Base-by-base conservation (phyloP, 2,888 invertebrate genomes). In the Hydropsyche betteni region DNA sequence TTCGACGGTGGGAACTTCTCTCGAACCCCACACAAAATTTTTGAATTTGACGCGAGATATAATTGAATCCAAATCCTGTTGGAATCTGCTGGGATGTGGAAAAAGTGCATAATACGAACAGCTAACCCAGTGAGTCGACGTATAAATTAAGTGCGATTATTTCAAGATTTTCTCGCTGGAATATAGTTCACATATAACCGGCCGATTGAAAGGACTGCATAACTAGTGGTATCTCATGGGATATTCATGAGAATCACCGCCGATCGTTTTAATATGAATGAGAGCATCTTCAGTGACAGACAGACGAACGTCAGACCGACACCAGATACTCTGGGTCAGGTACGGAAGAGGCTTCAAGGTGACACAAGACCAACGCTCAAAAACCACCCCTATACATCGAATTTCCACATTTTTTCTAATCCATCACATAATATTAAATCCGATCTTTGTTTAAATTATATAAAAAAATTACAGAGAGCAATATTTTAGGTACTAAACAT, bases 191-290 rank as follows among this genome's bases (percentile, higher is more conserved):
- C 64, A 64, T 58, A 24, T 58, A 58, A 58, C 16, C 14, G 58
- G 58, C 58, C 16, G 58, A 58, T 64, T 64, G 36, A 64, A 64
- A 64, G 64, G 44, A 72, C 72, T 53, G 76, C 72, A 78, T 78
- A 78, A 76, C 76, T 72, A 61, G 68, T 72, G 69, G 44, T 53
- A 68, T 52, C 72, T 75, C 74, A 78, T 78, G 78, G 68, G 58
- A 64, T 71, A 78, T 78, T 73, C 77, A 78, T 76, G 78, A 78
- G 77, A 69, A 78, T 75, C 75, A 24, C 53, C 61, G 50, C 4
- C 55, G 44, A 44, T 44, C 44, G 52, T 74, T 76, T 71, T 73
- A 73, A 69, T 55, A 77, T 78, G 68, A 68, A 78, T 78, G 76
- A 74, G 78, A 52, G 72, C 68, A 70, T 77, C 75, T 75, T 75